phyloP scores from a whole-genome alignment of 2,113 vertebrate genomes.

The Mormyrus lacerda region DNA sequence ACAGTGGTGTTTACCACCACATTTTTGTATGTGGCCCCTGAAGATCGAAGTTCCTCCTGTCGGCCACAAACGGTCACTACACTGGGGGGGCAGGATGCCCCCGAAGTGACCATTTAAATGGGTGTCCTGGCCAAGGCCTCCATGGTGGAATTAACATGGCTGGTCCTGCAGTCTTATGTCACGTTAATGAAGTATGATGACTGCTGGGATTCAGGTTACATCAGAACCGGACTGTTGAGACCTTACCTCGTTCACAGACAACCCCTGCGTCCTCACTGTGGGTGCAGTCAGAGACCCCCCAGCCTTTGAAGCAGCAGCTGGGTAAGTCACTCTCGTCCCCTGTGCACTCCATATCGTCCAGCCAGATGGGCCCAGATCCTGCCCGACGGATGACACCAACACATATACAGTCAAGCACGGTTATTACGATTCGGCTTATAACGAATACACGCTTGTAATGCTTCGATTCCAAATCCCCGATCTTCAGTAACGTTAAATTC shows the following conservation, averaged over 20 bases:
- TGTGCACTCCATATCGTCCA: slow-evolving; percentile 61
- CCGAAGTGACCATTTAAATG: neutral
- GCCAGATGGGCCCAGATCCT: slow-evolving; percentile 56
- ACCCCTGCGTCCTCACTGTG: slow-evolving; percentile 63
- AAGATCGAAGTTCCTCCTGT: neutral
- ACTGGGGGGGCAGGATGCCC: neutral
- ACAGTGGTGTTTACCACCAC: neutral
- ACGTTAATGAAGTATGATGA: neutral
- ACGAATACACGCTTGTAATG: no score
- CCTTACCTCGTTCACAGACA: slow-evolving; percentile 51
- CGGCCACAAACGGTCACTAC: neutral
- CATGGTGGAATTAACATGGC: neutral
- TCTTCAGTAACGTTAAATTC: no score
- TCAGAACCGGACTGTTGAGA: neutral
- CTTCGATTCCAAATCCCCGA: no score
- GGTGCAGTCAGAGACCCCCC: slow-evolving; percentile 55
- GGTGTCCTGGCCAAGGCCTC: neutral
- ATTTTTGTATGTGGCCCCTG: neutral
- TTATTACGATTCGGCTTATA: no score
- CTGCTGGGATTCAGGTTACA: neutral
- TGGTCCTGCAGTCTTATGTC: neutral
- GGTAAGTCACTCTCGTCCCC: slow-evolving; percentile 49
- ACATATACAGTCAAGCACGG: no score
- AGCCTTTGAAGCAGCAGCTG: slow-evolving; percentile 52
- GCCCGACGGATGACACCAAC: neutral